Percentiles rank a stretch among this genome's conserved stretches.
Conservation (phyloP, 2,888 invertebrate species). For the Ferdinandea cuprea region DNA sequence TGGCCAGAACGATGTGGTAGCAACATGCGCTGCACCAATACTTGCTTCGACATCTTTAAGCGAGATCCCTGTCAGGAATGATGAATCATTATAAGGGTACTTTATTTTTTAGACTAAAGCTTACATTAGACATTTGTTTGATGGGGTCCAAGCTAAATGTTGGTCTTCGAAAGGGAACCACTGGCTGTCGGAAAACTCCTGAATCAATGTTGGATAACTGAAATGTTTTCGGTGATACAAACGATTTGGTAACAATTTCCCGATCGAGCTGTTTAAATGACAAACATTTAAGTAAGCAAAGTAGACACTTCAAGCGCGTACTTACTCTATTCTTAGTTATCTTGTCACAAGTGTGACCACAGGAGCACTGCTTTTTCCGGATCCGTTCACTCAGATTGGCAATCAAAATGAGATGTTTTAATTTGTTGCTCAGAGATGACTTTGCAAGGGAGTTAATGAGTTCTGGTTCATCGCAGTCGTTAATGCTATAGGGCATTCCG, state of each 20-base stretch:
- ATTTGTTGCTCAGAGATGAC: slow-evolving; percentile 80
- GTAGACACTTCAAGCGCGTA: not conserved
- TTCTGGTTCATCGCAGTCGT: slow-evolving; percentile 79
- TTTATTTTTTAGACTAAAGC: slow-evolving; percentile 13
- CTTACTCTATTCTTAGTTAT: slow-evolving; percentile 77
- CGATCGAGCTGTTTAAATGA: slow-evolving; percentile 76
- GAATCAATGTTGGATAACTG: slow-evolving; percentile 68
- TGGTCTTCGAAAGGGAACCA: slow-evolving; percentile 79
- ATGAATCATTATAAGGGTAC: not conserved
- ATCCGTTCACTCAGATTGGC: slow-evolving; percentile 82
- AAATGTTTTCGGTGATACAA: slow-evolving; percentile 78
- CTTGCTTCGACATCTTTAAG: slow-evolving; percentile 83
- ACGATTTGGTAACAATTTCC: slow-evolving; percentile 77
- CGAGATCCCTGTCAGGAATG: slow-evolving; percentile 77
- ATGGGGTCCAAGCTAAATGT: slow-evolving; percentile 79
- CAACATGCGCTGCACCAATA: slow-evolving; percentile 90
- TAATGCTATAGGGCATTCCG: slow-evolving; percentile 78
- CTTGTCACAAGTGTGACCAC: slow-evolving; percentile 82
- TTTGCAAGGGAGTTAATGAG: slow-evolving; percentile 78
- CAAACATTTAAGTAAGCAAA: slow-evolving; percentile 9
- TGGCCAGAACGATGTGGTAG: slow-evolving; percentile 85
- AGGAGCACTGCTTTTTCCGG: slow-evolving; percentile 81
- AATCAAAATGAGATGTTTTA: slow-evolving; percentile 82
- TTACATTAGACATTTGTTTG: slow-evolving; percentile 79
- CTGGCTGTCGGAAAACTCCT: slow-evolving; percentile 79